Evolutionary conservation across 1,140 invertebrate species (phyloP), one percentile per base, ranked within the genome.

Genomic region (Aporrectodea caliginosa): DNA sequence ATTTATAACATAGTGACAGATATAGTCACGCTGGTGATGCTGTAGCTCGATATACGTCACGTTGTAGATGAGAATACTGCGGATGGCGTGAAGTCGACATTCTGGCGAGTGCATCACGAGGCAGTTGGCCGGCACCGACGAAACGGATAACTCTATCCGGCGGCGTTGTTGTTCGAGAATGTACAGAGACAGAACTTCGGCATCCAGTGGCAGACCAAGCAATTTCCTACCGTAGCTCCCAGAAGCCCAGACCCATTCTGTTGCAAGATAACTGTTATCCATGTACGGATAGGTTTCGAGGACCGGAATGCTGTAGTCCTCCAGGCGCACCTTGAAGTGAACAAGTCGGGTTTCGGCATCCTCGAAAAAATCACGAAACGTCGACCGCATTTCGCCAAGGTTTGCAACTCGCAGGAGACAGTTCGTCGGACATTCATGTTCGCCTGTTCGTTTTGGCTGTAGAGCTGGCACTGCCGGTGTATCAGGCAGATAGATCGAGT

Each of bases 211-310:
- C 29, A 81, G 43, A 22, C 75, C 68, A n/a, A 81, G 73, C 72
- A 81, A 32, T 71, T 78, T 79, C 30, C 77, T 69, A 33, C 80
- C 80, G 31, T 73, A 69, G n/a, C 68, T 73, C 22, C 73, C 71
- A 31, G 76, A 78, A n/a, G 80, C 58, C 80, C 80, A 81, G 31
- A 81, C 68, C 80, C 80, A 81, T 30, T 78, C 72, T 16, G 69
- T 32, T 27, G 76, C 80, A 22, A 29, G 32, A 16, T 58, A 73
- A 70, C 73, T 81, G n/a, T 73, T 35, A 1, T 34, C 32, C 80
- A 81, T 81, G 70, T 78, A 81, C 33, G 80, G 80, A 27, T 78
- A 78, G 29, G 74, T 58, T 68, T 81, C 80, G 31, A 81, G 43
- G 14, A 78, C 35, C 33, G 69, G 27, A 27, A 71, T 34, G 32